Percentiles rank a stretch among this genome's conserved stretches.
phyloP scores from a whole-genome alignment of 1,140 invertebrate species.

The Drosophila kepulauana region DNA sequence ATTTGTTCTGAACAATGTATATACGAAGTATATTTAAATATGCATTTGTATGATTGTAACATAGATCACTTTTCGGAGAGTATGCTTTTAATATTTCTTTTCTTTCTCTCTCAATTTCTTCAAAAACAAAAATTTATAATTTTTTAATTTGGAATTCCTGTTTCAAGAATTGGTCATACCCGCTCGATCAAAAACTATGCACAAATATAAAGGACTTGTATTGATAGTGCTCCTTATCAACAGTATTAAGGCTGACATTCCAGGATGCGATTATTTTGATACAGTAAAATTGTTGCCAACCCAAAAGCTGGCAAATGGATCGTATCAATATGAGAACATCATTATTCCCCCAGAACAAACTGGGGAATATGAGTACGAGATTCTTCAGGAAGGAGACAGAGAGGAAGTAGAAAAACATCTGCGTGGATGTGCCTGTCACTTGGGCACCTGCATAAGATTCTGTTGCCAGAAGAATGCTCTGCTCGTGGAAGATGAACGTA shows the following conservation, averaged over 20 bases:
- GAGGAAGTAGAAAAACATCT: constrained; percentile 40
- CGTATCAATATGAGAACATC: constrained; percentile 60
- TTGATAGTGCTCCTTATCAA: background rate
- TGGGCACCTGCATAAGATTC: constrained; percentile 59
- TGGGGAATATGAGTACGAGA: constrained; percentile 54
- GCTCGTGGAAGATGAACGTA: background rate
- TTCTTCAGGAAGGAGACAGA: constrained; percentile 21
- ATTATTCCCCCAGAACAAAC: constrained; percentile 54
- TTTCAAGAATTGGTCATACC: too few species aligned
- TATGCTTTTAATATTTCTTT: too few species aligned
- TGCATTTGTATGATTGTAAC: too few species aligned
- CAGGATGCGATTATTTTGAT: constrained; percentile 62
- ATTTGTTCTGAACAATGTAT: too few species aligned
- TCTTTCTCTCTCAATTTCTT: too few species aligned
- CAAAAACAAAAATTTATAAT: too few species aligned
- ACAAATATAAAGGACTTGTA: too few species aligned
- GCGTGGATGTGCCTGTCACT: constrained; percentile 49
- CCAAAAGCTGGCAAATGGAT: constrained; percentile 52
- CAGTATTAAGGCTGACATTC: constrained; percentile 19
- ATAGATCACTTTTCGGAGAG: too few species aligned
- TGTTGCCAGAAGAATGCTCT: constrained; percentile 59
- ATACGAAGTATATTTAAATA: too few species aligned
- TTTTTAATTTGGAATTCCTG: too few species aligned
- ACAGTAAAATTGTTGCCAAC: constrained; percentile 53
- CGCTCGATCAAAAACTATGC: too few species aligned